Evolutionary conservation across 2,113 vertebrate species (phyloP), one percentile per base, ranked within the genome.

Genomic region (Pogona vitticeps): DNA sequence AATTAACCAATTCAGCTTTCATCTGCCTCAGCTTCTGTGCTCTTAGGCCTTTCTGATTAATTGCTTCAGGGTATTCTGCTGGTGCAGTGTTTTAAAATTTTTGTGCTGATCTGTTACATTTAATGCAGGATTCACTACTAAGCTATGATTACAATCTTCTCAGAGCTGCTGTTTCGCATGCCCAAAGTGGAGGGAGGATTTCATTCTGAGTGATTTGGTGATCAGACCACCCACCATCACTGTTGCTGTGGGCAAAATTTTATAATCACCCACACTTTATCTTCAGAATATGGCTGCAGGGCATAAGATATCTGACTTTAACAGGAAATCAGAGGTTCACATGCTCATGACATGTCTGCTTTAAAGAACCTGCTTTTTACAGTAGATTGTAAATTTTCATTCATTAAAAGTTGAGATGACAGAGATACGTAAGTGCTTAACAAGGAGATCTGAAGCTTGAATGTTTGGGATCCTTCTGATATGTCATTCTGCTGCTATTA

Each of bases 21-120:
- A 80, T 88, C 76, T 58, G 76, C n/a, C 61, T 80, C 68, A 77
- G 76, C n/a, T 80, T 75, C 82, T 73, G 40, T 88, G 67, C 76
- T 80, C 68, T 84, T 84, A 56, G 40, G 82, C 15, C 58, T 84
- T 79, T 84, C 87, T 72, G 87, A 73, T 88, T 88, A 88, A 88
- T 78, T 84, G 76, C 40, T 84, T n/a, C 87, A 65, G 40, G 28
- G 23, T 84, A 38, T 84, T 88, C 67, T 78, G 67, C 82, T 78
- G 65, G 21, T 71, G 31, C 36, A 56, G 52, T 83, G 68, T 72
- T 88, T 78, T 28, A 83, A 78, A 6, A 46, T 61, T 46, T 71
- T 79, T 78, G 56, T 63, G 67, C 56, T 88, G 76, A 84, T 83
- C 36, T 42, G 28, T 59, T 79, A 84, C 58, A 73, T 72, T 79